Conservation (phyloP, 2,888 invertebrate species). For the Neria commutata region DNA sequence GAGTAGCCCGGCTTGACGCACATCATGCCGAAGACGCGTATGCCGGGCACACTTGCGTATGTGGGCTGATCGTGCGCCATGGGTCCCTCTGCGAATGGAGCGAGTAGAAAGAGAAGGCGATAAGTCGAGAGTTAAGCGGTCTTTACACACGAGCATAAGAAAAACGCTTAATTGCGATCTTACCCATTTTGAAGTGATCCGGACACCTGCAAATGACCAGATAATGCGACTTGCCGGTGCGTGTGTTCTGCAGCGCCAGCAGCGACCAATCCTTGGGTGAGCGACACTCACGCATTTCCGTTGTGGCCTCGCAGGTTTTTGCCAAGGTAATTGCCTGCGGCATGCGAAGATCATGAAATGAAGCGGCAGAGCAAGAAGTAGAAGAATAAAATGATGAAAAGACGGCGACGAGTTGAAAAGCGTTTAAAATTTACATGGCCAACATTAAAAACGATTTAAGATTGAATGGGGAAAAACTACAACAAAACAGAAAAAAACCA, state of each 20-base stretch:
- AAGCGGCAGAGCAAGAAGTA: background rate
- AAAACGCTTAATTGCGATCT: slow-evolving; percentile 44
- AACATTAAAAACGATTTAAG: background rate
- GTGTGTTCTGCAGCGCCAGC: slow-evolving; percentile 85
- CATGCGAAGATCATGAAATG: too few relatives aligned
- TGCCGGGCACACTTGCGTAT: slow-evolving; percentile 91
- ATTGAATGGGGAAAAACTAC: background rate
- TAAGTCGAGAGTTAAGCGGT: background rate
- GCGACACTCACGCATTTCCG: slow-evolving; percentile 87
- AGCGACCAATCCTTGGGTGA: slow-evolving; percentile 91
- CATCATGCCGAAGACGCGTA: slow-evolving; percentile 94
- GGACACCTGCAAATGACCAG: slow-evolving; percentile 91
- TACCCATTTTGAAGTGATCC: slow-evolving; percentile 82
- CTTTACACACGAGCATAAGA: background rate
- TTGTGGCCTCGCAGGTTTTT: slow-evolving; percentile 92
- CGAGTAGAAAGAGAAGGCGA: background rate
- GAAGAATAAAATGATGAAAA: background rate
- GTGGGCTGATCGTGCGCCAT: slow-evolving; percentile 94
- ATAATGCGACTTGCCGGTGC: slow-evolving; percentile 93
- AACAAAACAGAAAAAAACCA: background rate
- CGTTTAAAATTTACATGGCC: too few relatives aligned
- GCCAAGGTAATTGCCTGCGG: slow-evolving; percentile 80
- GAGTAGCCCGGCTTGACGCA: slow-evolving; percentile 71
- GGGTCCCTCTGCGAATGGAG: slow-evolving; percentile 76
- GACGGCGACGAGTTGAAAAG: too few relatives aligned